These are phyloP conservation scores for Rhopalosiphum maidis DNA, from an alignment of 1,140 invertebrate genomes.

Conservation along the genomic window DNA sequence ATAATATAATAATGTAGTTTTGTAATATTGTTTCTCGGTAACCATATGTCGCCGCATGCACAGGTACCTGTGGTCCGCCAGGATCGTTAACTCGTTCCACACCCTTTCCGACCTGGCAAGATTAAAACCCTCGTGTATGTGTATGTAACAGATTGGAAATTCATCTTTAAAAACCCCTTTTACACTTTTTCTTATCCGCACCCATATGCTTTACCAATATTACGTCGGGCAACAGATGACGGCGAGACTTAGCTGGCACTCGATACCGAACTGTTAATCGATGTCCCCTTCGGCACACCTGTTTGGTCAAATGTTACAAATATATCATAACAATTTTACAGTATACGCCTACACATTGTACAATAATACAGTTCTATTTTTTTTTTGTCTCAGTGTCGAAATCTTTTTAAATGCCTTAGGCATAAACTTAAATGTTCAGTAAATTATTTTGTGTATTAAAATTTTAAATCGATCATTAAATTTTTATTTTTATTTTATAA, in stretches of 20 bases:
- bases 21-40: conserved; percentile 48
- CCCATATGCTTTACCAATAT: conserved; percentile 24
- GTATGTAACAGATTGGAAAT: conserved; percentile 53
- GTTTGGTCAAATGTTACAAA: neutral
- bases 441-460: neutral
- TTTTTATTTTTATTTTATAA: neutral
- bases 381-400: neutral
- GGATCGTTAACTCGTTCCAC: conserved; percentile 53
- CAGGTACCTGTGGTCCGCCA: conserved; percentile 48
- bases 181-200: neutral
- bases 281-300: conserved; percentile 41
- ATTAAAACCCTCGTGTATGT: neutral
- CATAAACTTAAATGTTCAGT: neutral
- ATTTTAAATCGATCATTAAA: neutral
- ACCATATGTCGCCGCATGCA: conserved; percentile 45
- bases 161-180: conserved; percentile 49
- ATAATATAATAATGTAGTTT: conserved; percentile 18
- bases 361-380: neutral
- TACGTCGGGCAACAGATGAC: conserved; percentile 49
- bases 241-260: neutral
- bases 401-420: neutral
- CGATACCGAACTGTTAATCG: conserved; percentile 47
- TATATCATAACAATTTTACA: neutral
- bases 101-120: conserved; percentile 35
- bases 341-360: neutral